Conservation (phyloP, 2,888 invertebrate genomes). For the Polydrusus pterygomalis region DNA sequence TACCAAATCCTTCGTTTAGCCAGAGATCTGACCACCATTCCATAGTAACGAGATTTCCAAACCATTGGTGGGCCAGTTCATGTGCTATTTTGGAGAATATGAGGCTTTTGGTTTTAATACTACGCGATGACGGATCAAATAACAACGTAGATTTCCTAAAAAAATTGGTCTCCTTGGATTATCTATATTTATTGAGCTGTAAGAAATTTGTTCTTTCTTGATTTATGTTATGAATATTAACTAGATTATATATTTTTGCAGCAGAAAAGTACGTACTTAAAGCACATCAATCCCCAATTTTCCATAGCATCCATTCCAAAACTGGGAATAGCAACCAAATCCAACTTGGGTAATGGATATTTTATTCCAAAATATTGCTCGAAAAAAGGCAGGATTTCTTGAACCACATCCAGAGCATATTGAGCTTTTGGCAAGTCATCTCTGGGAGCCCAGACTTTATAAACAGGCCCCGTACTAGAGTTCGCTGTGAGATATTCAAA, state of each 20-base stretch:
- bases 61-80: slow-evolving; percentile 86
- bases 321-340: slow-evolving; percentile 77
- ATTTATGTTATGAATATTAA: too few species aligned
- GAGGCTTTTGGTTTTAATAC: slow-evolving; percentile 67
- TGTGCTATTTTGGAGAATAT: slow-evolving; percentile 77
- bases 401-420: slow-evolving; percentile 74
- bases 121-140: slow-evolving; percentile 73
- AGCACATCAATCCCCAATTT: slow-evolving; percentile 77
- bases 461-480: slow-evolving; percentile 63
- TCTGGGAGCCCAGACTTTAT: slow-evolving; percentile 72
- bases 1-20: slow-evolving; percentile 86
- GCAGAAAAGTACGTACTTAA: slow-evolving; percentile 68
- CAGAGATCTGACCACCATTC: slow-evolving; percentile 83
- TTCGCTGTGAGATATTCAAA: slow-evolving; percentile 62
- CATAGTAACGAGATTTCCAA: slow-evolving; percentile 82
- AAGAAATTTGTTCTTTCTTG: too few species aligned
- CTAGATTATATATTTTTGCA: not conserved
- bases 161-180: too few species aligned
- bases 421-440: slow-evolving; percentile 68
- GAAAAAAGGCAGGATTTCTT: slow-evolving; percentile 73
- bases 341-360: slow-evolving; percentile 75
- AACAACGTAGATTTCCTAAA: slow-evolving; percentile 77
- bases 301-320: slow-evolving; percentile 76
- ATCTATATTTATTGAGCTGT: too few species aligned
- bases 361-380: slow-evolving; percentile 75